Conservation (phyloP, 1,140 invertebrate species). For the Zaprionus ornatus region DNA sequence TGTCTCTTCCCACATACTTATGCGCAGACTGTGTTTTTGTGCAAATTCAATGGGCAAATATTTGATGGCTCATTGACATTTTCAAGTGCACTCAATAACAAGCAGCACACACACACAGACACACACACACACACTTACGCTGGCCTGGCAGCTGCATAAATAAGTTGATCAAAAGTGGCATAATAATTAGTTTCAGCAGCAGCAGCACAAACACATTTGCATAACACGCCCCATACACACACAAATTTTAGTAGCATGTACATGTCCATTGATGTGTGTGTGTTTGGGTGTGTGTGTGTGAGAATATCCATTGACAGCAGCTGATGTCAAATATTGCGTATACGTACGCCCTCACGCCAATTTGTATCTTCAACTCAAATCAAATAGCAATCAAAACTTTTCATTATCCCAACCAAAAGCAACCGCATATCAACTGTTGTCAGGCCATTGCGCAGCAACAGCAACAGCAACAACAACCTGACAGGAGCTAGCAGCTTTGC, state of each 20-base stretch:
- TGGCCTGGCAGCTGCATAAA: conserved; percentile 60
- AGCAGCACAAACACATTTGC: conserved; percentile 50
- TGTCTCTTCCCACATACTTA: conserved; percentile 10
- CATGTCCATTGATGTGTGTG: too few relatives aligned
- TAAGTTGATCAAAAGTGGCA: conserved; percentile 75
- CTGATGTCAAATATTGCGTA: conserved; percentile 59
- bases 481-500: conserved; percentile 21
- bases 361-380: conserved; percentile 71
- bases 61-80: conserved; percentile 73
- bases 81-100: conserved; percentile 69
- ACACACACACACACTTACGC: conserved; percentile 10
- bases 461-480: conserved; percentile 19
- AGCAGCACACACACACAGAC: conserved; percentile 50
- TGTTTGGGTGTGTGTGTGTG: background rate
- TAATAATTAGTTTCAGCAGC: conserved; percentile 74
- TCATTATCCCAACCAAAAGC: conserved; percentile 65
- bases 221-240: conserved; percentile 49
- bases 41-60: conserved; percentile 62
- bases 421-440: conserved; percentile 68
- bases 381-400: conserved; percentile 80
- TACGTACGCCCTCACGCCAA: conserved; percentile 46
- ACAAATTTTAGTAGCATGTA: too few relatives aligned
- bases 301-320: conserved; percentile 66
- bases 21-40: conserved; percentile 15
- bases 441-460: conserved; percentile 49